Base-by-base conservation (phyloP, 2,113 vertebrate species). In the Pluvianellus socialis region DNA sequence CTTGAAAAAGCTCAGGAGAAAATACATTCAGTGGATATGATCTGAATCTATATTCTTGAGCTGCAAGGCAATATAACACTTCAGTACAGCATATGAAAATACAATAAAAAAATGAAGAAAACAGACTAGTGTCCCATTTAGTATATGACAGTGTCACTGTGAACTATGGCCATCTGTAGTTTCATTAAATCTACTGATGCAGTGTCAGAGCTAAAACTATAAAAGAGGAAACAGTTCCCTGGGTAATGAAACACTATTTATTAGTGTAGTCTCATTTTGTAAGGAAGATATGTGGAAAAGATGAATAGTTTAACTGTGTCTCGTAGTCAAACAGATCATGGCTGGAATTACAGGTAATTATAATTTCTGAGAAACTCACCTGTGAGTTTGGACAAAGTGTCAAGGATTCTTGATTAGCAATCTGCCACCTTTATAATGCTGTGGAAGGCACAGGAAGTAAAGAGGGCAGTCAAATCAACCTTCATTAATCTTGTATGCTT, bases 401-500 rank as follows among this genome's bases (percentile, higher is more conserved):
- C 67, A 87, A 91, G 56, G 53, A 79, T 68, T 72, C 68, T 79
- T 72, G 50, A 89, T 81, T 97, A 95, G 59, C 40, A 89, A 81
- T 83, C 59, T 81, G n/a, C 56, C 44, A 71, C 77, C 16, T 90
- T 91, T 65, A 50, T 53, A 92, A 66, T 50, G 56, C 12, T 66
- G 58, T 76, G 66, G 70, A 86, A 91, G 22, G 33, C 56, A 42
- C 40, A 72, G 59, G n/a, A 93, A 88, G 38, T 61, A 77, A 42
- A 50, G 55, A 65, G 71, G 59, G 79, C 71, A 90, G 84, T 47
- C 7, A 71, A 82, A 92, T 79, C 82, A 96, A 79, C 67, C 63
- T 95, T 81, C 81, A 88, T 97, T 90, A 90, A 90, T 91, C 88
- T 91, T 66, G 30, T 72, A 56, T 83, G 82, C 50, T 95, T 85